phyloP scores from a whole-genome alignment of 2,888 invertebrate species.

The Selenia dentaria region DNA sequence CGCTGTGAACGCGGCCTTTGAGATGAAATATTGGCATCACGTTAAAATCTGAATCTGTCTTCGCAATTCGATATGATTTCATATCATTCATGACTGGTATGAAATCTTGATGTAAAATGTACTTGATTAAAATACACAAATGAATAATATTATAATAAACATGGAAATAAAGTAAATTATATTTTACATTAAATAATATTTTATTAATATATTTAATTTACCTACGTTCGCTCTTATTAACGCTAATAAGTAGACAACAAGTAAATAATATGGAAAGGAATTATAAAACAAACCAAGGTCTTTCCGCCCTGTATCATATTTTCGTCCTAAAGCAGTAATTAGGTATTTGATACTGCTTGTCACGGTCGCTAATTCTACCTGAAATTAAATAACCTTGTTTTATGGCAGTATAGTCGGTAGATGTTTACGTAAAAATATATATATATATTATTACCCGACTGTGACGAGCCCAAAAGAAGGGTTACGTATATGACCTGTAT shows the following conservation, averaged over 20 bases:
- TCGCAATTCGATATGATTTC: constrained; percentile 32
- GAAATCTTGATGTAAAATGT: background rate
- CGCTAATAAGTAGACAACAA: too few relatives aligned
- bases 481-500: too few relatives aligned
- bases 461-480: too few relatives aligned
- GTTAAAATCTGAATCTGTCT: constrained; percentile 44
- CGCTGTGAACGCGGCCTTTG: constrained; percentile 66
- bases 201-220: too few relatives aligned
- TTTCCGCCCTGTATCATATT: background rate
- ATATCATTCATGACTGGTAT: constrained; percentile 16
- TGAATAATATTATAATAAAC: too few relatives aligned
- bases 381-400: too few relatives aligned
- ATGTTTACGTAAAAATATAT: too few relatives aligned
- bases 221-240: too few relatives aligned
- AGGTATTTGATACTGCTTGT: constrained; percentile 37
- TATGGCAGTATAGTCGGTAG: constrained; percentile 19
- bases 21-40: constrained; percentile 76
- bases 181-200: too few relatives aligned
- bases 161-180: too few relatives aligned
- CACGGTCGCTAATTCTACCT: constrained; percentile 34
- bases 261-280: background rate
- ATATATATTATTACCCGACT: too few relatives aligned
- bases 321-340: constrained; percentile 7
- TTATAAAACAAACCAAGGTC: background rate
- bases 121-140: too few relatives aligned